A percentile compares a stretch with the other conserved stretches of the same genome.
These are phyloP conservation scores for Elanoides forficatus DNA, from an alignment of 2,113 vertebrate genomes.

Conservation along the genomic window DNA sequence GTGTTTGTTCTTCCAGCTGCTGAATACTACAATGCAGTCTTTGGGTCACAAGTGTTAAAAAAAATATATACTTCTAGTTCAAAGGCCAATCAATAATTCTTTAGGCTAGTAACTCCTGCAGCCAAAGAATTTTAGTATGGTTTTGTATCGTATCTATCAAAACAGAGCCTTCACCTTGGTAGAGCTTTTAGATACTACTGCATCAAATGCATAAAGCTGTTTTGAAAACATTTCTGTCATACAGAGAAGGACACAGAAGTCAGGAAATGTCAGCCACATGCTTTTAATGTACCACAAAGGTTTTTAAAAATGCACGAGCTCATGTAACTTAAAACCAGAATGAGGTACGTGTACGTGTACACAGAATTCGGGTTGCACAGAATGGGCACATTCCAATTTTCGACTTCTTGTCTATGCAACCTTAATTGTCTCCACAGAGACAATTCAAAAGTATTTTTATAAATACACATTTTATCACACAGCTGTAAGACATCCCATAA, in stretches of 20 bases:
- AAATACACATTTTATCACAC: neutral
- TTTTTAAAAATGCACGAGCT: neutral
- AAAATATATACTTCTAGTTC: neutral
- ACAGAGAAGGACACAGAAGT: neutral
- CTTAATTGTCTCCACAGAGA: neutral
- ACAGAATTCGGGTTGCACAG: neutral
- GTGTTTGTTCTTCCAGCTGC: neutral
- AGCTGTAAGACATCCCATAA: neutral
- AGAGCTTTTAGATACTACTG: neutral
- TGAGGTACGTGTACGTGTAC: fast-evolving
- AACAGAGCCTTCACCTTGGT: neutral
- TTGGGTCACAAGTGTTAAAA: neutral
- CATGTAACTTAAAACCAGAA: neutral
- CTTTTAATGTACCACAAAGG: neutral
- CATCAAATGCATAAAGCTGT: neutral
- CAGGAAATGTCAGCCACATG: neutral
- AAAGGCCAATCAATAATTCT: neutral
- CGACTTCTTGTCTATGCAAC: neutral
- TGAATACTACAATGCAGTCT: neutral
- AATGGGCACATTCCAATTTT: neutral
- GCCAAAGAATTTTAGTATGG: neutral
- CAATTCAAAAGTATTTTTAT: neutral
- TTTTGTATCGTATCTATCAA: neutral
- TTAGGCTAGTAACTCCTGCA: neutral
- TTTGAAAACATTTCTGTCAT: neutral